Evolutionary conservation across 2,888 invertebrate species (phyloP), one percentile per base, ranked within the genome.

Genomic region (Bombyx huttoni): DNA sequence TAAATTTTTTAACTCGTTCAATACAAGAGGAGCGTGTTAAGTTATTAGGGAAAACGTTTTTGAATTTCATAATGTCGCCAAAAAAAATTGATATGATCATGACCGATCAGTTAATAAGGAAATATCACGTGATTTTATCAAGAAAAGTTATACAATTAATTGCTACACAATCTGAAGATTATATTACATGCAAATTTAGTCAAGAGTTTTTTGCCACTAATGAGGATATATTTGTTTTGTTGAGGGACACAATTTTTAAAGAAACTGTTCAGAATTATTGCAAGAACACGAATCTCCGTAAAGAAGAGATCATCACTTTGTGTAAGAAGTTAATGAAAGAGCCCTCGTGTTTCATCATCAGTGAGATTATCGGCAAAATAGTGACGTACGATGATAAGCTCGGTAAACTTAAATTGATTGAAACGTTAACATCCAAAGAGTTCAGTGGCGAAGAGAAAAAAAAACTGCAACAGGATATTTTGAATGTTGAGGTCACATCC

Each of bases 61-160:
- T 71, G 5, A 54, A 57, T 13, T 61, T 59, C 13, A 58, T 73
- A 35, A 54, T 68, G 48, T 56, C 61, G n/a, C 57, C 57, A 14
- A 63, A 60, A 50, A 60, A 59, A 54, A 56, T 58, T 7, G 60
- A 62, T 49, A 58, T 58, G 5, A 62, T 71, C 54, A 61, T 68
- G 61, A 56, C 61, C 34, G 63, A 64, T 49, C 59, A 68, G 13
- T 54, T 71, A 34, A 60, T 73, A 13, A 61, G 64, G 56, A 57
- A 59, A 33, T 72, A 69, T 50, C 73, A 73, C 49, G 66, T 68
- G 14, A 64, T 69, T 12, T 52, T 73, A 49, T 62, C 61, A 8
- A 58, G 58, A 51, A 51, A 67, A 50, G 70, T 73, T 7, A 54
- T 73, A 12, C 47, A 60, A 34, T 51, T 62, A 34, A 48, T 53